Evolutionary conservation across 2,888 invertebrate species (phyloP), one percentile per base, ranked within the genome.

Genomic region (Microplitis manilae): DNA sequence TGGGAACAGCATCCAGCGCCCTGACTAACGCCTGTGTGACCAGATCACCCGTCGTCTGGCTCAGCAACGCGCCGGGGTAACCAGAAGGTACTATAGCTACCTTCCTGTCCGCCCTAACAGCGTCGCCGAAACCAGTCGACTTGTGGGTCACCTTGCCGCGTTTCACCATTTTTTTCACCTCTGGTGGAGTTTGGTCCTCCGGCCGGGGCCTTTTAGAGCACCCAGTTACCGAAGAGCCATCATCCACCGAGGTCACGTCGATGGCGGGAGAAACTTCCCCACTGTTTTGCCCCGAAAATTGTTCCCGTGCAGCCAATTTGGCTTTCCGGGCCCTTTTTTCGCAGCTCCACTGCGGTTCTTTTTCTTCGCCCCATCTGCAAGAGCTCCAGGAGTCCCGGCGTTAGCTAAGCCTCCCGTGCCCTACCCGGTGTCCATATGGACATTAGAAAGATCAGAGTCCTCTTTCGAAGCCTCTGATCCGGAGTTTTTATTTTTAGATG

Each of bases 1-100:
- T 50, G 5, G 77, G 65, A 6, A 75, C 13, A 5, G 71, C 75
- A 20, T 60, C 72, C 62, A 77, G 0, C n/a, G 75, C 72, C 7
- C 6, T 60, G 62, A 75, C 30, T 9, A 79, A 40, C 71, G 39
- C 74, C 50, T 60, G 67, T 6, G 61, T 20, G 8, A 77, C 38
- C 68, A 79, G 70, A 9, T 71, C 13, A 15, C 62, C 50, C 59
- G 50, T 13, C 39, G 50, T 59, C 59, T 38, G 70, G 13, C 15
- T 60, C 40, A 78, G 64, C 2, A 39, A 0, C 30, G n/a, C 2
- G 1, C 40, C 62, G 0, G 68, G 76, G 64, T 74, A 79, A 9
- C 62, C 40, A 0, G 67, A 20, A 5, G 74, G 74, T 13, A 30
- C 30, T 50, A 50, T 9, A 1, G 50, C 50, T 5, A 50, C 9